These are phyloP conservation scores for Eurypyga helias DNA, from an alignment of 2,113 vertebrate species.

Conservation along the genomic window DNA sequence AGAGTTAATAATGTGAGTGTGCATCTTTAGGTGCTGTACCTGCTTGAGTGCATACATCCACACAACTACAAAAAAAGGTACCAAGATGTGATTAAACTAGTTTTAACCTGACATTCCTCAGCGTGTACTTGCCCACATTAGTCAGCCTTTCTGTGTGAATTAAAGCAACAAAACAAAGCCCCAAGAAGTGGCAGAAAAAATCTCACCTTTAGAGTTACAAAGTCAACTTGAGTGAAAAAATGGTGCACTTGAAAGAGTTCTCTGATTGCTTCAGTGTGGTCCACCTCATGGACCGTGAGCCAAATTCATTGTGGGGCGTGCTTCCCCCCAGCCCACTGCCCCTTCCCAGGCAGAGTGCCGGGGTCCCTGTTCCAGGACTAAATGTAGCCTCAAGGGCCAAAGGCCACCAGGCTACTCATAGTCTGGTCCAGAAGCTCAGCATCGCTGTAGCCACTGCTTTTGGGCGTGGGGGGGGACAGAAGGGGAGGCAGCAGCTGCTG, in stretches of 20 bases:
- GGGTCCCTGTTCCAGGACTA: background rate
- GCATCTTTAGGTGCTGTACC: background rate
- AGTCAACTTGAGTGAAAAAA: background rate
- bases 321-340: background rate
- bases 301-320: background rate
- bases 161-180: background rate
- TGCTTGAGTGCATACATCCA: background rate
- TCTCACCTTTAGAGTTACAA: background rate
- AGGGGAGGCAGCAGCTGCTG: background rate
- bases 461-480: background rate
- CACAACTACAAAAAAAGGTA: background rate
- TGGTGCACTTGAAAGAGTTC: background rate
- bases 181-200: background rate
- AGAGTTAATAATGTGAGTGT: background rate
- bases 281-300: background rate
- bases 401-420: background rate
- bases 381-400: background rate
- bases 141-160: background rate
- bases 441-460: background rate
- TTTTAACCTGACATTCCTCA: background rate
- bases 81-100: background rate
- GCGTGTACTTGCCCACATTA: background rate
- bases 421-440: background rate
- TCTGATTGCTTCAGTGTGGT: background rate
- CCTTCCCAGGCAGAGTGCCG: background rate